Evolutionary conservation across 2,888 invertebrate species (phyloP).

Genomic region (Euphydryas editha): DNA sequence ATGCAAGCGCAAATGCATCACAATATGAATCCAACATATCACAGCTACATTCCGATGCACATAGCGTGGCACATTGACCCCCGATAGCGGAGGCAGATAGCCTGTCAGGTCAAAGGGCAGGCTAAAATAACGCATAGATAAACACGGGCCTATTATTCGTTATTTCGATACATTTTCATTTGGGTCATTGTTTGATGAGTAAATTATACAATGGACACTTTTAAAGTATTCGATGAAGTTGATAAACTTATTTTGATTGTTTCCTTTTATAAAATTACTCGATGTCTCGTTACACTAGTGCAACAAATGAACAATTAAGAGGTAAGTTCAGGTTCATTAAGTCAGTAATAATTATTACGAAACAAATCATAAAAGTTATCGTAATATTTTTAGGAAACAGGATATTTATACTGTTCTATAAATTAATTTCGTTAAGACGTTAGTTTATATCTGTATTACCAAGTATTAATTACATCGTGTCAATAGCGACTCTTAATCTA

Average conservation of each 20-base stretch:
- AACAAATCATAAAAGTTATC: too few relatives aligned
- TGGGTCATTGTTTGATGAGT: constrained; percentile 27
- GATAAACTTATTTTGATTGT: neutral
- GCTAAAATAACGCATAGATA: constrained; percentile 33
- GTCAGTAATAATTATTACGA: too few relatives aligned
- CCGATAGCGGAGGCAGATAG: constrained; percentile 40
- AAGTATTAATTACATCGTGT: neutral
- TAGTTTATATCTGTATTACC: neutral
- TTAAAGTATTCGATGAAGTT: neutral
- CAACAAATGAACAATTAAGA: too few relatives aligned
- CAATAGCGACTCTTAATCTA: neutral
- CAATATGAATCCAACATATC: constrained; percentile 7
- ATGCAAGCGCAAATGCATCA: neutral
- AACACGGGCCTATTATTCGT: constrained; percentile 28
- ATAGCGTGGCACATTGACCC: constrained; percentile 48
- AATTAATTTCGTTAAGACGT: neutral
- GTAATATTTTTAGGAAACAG: too few relatives aligned
- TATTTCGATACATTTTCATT: constrained; percentile 18
- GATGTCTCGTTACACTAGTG: too few relatives aligned
- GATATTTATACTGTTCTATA: neutral
- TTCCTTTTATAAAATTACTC: neutral
- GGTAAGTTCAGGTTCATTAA: too few relatives aligned
- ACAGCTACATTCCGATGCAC: constrained; percentile 3
- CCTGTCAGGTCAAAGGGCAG: constrained; percentile 30
- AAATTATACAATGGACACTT: constrained; percentile 10